Evolutionary conservation across 1,140 invertebrate genomes (phyloP).

Genomic region (Nomia melanderi): DNA sequence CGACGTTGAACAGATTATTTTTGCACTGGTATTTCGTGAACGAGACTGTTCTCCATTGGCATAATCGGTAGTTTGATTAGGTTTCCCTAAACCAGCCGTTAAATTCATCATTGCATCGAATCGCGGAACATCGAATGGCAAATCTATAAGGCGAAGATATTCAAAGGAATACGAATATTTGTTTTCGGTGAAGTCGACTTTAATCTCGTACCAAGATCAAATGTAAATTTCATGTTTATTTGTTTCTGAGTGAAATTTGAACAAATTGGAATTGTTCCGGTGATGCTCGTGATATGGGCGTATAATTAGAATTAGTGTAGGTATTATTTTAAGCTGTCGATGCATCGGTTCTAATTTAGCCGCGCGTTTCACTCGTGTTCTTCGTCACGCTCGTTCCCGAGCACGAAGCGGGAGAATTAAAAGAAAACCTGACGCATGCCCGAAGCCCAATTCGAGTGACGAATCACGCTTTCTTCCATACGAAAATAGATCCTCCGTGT

Average conservation of each 20-base stretch:
- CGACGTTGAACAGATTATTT: no score
- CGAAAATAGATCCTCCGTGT: slow-evolving; percentile 13
- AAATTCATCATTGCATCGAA: no score
- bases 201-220: no score
- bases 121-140: no score
- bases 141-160: no score
- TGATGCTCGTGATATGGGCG: neutral
- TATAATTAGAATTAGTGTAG: neutral
- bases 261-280: neutral
- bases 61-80: no score
- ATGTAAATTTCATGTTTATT: no score
- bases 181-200: no score
- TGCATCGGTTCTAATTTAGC: slow-evolving; percentile 5
- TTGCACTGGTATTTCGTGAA: no score
- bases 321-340: neutral
- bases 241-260: neutral
- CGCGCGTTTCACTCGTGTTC: neutral
- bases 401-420: neutral
- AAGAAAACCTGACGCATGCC: slow-evolving; percentile 8
- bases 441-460: slow-evolving; percentile 10
- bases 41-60: no score
- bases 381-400: neutral
- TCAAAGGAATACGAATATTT: no score
- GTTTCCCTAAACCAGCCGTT: no score
- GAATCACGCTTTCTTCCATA: neutral